Evolutionary conservation across 2,888 invertebrate species (phyloP), one percentile per base, ranked within the genome.

Genomic region (Lochmaea crataegi): DNA sequence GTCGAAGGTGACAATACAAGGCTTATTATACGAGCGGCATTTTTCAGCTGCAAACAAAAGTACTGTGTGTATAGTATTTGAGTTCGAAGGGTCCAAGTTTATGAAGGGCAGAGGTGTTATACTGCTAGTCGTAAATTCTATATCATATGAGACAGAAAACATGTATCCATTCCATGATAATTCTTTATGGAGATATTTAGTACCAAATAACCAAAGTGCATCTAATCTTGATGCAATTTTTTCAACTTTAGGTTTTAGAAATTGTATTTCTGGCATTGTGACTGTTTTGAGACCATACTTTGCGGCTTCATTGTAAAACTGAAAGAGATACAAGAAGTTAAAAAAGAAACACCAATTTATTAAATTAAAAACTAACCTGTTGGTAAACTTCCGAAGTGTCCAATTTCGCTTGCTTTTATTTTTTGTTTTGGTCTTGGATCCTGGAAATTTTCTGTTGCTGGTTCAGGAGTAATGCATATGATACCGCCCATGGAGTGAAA

Each of bases 21-120:
- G 32, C 45, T 45, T 45, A 45, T 45, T 45, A 45, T 45, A 45
- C 45, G 45, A 45, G 45, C 45, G 45, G 45, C 45, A 45, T 45
- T 45, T 45, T 45, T 45, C 45, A 12, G 45, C 45, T 45, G 45
- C 45, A 45, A 45, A 45, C 45, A 45, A 45, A 45, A 12, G 11
- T 45, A 14, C 45, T 45, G 45, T 45, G 45, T 45, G 12, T 45
- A 45, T 45, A 45, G 45, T 45, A 45, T 14, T 45, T 45, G 14
- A 45, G 45, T 45, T 45, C 45, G 45, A 45, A 45, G 45, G 45
- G 45, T 45, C 45, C 45, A 45, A 45, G 45, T 45, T 45, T 45
- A 45, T 45, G 45, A 45, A 45, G 45, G 45, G 45, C 14, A 45
- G 12, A 45, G 12, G 45, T 45, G 45, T 45, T 45, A 45, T 45